Evolutionary conservation across 2,797 vertebrate species (phyloP).

Genomic region (Bradypus variegatus): DNA sequence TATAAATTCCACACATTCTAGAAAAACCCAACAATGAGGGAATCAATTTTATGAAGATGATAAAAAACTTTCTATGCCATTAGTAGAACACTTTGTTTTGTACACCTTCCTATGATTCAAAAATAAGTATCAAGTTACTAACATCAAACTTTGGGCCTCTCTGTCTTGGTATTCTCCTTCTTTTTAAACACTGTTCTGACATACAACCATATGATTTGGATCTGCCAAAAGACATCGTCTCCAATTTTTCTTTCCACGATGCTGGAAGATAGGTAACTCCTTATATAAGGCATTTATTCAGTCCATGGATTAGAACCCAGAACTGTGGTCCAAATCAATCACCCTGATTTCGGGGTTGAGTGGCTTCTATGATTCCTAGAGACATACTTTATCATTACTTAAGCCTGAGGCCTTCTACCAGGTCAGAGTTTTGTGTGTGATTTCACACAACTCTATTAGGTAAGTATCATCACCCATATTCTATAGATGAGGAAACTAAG

Average conservation of each 20-base stretch:
- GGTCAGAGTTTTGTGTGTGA: neutral
- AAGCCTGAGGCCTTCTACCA: neutral
- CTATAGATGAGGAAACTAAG: neutral
- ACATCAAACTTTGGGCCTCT: neutral
- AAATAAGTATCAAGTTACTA: neutral
- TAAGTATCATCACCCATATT: neutral
- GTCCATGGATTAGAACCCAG: neutral
- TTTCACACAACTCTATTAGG: neutral
- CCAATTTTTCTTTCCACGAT: neutral
- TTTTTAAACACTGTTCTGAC: neutral
- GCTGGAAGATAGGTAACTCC: neutral
- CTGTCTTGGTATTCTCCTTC: neutral
- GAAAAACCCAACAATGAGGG: neutral
- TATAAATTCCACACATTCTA: neutral
- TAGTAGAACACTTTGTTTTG: neutral
- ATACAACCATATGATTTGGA: neutral
- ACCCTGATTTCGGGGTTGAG: neutral
- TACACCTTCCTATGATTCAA: neutral
- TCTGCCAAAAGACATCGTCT: neutral
- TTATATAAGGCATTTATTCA: neutral
- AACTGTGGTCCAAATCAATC: neutral
- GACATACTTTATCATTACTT: neutral
- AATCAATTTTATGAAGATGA: neutral
- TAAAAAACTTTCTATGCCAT: neutral
- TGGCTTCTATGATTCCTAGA: neutral